These are phyloP conservation scores for Pentamera pediparva DNA, from an alignment of 53 echinoderm and acorn worm species.

Conservation along the genomic window DNA sequence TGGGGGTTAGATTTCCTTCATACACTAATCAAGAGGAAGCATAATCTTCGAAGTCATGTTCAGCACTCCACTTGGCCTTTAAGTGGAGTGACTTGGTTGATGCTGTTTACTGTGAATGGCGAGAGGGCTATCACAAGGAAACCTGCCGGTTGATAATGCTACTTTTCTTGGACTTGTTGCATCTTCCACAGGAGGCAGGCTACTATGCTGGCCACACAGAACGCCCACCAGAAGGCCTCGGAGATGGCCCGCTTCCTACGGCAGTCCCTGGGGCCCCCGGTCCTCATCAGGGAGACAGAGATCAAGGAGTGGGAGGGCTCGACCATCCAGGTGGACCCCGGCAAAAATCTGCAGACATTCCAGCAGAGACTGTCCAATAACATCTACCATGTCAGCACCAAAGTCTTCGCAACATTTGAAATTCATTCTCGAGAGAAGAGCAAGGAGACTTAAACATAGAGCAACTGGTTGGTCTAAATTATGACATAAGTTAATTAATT, in stretches of 20 bases:
- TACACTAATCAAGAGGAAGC: too few species aligned
- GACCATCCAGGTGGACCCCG: constrained; percentile 39
- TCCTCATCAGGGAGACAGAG: constrained; percentile 67
- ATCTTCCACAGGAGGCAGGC: constrained; percentile 63
- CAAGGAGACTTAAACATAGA: constrained; percentile 47
- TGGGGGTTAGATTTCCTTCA: too few species aligned
- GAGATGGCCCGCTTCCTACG: constrained; percentile 79
- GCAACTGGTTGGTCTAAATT: too few species aligned
- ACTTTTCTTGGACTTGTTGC: neutral
- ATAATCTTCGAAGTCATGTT: too few species aligned
- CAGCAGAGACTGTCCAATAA: constrained; percentile 84
- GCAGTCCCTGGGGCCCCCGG: constrained; percentile 71
- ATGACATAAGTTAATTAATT: too few species aligned
- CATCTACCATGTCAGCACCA: constrained; percentile 64
- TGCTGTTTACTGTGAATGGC: too few species aligned
- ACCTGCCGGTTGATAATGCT: too few species aligned
- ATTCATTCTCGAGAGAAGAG: constrained; percentile 70
- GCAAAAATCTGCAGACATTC: constrained; percentile 61
- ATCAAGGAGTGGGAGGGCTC: constrained; percentile 84
- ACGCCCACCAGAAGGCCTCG: constrained; percentile 79
- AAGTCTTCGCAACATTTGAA: constrained; percentile 78
- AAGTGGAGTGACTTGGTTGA: too few species aligned
- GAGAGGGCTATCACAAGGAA: too few species aligned
- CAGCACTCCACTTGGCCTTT: too few species aligned
- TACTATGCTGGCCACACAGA: constrained; percentile 73